Evolutionary conservation across 2,113 vertebrate genomes (phyloP).

Genomic region (Zosterops japonicus): DNA sequence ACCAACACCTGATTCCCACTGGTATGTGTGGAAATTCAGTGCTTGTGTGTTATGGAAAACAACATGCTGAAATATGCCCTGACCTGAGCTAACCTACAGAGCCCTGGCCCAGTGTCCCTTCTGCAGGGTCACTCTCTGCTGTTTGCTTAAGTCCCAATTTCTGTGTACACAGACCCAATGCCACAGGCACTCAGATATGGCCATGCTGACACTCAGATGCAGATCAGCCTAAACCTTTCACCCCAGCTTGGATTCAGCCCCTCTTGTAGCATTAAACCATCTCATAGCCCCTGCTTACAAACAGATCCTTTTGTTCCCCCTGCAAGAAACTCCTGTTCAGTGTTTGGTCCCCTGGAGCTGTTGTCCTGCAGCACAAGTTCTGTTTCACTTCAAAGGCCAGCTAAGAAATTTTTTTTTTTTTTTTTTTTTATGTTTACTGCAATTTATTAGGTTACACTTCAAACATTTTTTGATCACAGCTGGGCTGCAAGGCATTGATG

Average conservation of each 20-base stretch:
- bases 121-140: background rate
- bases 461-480: background rate
- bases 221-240: background rate
- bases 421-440: no score
- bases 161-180: background rate
- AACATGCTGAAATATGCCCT: rapidly evolving
- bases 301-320: background rate
- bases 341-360: background rate
- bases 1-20: background rate
- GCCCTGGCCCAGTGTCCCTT: background rate
- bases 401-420: no score
- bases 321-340: background rate
- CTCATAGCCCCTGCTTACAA: background rate
- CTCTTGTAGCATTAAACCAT: background rate
- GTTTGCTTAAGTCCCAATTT: background rate
- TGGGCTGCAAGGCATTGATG: background rate
- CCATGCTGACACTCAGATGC: rapidly evolving
- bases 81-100: background rate
- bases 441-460: background rate
- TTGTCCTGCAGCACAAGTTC: background rate
- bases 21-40: background rate
- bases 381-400: background rate
- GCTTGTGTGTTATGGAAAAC: background rate
- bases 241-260: background rate
- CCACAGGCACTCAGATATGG: background rate